Conservation (phyloP, 2,888 invertebrate species). For the Furcula furcula region DNA sequence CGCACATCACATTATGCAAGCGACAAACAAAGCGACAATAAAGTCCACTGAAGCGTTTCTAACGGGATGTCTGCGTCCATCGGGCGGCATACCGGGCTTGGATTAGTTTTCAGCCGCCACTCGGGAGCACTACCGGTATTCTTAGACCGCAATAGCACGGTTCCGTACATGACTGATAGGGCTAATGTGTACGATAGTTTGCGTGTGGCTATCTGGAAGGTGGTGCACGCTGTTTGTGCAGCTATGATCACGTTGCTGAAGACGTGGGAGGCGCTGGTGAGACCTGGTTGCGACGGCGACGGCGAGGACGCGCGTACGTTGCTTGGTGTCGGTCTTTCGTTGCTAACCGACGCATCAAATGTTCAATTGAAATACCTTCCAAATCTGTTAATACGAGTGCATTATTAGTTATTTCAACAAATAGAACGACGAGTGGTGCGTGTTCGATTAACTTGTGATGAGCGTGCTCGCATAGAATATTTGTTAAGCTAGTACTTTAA, state of each 20-base stretch:
- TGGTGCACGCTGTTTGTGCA: not conserved
- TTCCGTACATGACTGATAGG: slow-evolving; percentile 4
- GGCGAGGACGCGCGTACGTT: slow-evolving; percentile 5
- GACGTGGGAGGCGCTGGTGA: slow-evolving; percentile 45
- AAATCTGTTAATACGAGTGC: not conserved
- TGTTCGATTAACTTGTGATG: not conserved
- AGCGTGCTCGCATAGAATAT: not conserved
- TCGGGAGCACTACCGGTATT: slow-evolving; percentile 3
- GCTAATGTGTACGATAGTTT: not conserved
- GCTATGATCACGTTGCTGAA: slow-evolving; percentile 55
- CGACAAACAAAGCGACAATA: slow-evolving; percentile 28
- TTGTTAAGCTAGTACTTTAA: not conserved
- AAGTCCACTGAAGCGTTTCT: slow-evolving; percentile 29
- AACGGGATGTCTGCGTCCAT: slow-evolving; percentile 20
- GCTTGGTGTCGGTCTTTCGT: not conserved
- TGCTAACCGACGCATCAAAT: not conserved
- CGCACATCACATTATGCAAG: slow-evolving; percentile 18
- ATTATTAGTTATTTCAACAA: not conserved
- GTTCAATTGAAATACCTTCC: not conserved
- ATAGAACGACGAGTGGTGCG: not conserved
- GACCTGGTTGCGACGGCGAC: not conserved
- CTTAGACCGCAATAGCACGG: not conserved
- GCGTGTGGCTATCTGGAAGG: not conserved
- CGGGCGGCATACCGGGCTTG: slow-evolving; percentile 9
- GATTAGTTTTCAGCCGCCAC: slow-evolving; percentile 15